These are phyloP conservation scores for Chloroclystis v-ata DNA, from an alignment of 2,888 invertebrate species.

Conservation along the genomic window DNA sequence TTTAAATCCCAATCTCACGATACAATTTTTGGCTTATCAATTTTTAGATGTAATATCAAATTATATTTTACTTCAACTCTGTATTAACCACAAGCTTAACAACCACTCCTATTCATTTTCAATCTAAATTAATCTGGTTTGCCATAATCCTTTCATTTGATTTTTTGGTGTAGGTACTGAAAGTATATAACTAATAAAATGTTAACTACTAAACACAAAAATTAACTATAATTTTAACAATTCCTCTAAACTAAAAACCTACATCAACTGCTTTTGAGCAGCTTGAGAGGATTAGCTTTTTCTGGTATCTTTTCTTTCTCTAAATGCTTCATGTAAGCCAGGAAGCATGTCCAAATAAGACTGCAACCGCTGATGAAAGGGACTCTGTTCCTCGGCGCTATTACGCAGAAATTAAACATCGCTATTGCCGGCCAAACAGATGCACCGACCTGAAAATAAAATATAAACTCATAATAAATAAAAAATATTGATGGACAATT, in stretches of 20 bases:
- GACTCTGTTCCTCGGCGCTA: conserved; percentile 86
- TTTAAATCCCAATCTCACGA: too few relatives aligned
- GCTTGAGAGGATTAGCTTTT: conserved; percentile 35
- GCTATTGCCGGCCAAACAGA: conserved; percentile 86
- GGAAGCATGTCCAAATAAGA: conserved; percentile 86
- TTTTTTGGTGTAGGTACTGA: too few relatives aligned
- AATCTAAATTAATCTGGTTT: too few relatives aligned
- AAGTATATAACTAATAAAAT: too few relatives aligned
- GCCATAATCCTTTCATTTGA: too few relatives aligned
- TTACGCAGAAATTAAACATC: conserved; percentile 84
- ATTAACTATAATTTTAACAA: neutral
- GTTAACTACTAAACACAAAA: neutral
- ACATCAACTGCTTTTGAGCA: conserved; percentile 33
- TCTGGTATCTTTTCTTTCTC: conserved; percentile 53
- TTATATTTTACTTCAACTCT: too few relatives aligned
- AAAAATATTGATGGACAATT: too few relatives aligned
- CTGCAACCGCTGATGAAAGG: conserved; percentile 87
- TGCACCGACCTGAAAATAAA: conserved; percentile 78
- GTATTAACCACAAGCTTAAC: too few relatives aligned
- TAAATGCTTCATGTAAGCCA: conserved; percentile 87
- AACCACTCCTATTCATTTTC: too few relatives aligned
- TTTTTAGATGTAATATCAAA: too few relatives aligned
- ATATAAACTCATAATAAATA: too few relatives aligned
- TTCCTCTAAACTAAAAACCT: neutral
- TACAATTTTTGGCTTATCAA: too few relatives aligned